Conservation (phyloP, 2,113 vertebrate genomes). For the Noctilio leporinus region DNA sequence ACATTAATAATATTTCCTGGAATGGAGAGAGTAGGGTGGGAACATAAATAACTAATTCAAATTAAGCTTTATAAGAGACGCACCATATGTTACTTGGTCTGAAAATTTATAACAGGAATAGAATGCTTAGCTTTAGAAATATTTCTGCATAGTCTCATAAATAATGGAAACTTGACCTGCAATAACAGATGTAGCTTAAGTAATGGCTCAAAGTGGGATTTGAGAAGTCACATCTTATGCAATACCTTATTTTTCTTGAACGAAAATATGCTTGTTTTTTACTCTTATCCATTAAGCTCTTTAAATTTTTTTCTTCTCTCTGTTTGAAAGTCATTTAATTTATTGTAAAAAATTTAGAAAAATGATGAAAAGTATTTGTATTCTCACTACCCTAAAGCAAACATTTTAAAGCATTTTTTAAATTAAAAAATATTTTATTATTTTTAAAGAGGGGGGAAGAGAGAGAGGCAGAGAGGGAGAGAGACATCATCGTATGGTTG, state of each 20-base stretch:
- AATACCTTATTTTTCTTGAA: neutral
- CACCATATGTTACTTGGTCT: neutral
- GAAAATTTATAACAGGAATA: neutral
- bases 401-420: no score
- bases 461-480: no score
- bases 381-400: neutral
- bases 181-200: neutral
- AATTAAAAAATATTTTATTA: no score
- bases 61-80: slow-evolving; percentile 8
- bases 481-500: no score
- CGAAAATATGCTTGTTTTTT: neutral
- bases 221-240: neutral
- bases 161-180: slow-evolving; percentile 25
- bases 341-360: neutral
- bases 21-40: neutral
- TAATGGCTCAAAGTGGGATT: neutral
- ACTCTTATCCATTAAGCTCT: neutral
- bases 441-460: no score
- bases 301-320: neutral
- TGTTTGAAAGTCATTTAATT: neutral
- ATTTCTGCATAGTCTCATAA: neutral
- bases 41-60: neutral
- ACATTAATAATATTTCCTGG: neutral
- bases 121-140: neutral
- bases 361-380: neutral